phyloP scores from a whole-genome alignment of 2,888 invertebrate genomes.

The Lypha dubia region DNA sequence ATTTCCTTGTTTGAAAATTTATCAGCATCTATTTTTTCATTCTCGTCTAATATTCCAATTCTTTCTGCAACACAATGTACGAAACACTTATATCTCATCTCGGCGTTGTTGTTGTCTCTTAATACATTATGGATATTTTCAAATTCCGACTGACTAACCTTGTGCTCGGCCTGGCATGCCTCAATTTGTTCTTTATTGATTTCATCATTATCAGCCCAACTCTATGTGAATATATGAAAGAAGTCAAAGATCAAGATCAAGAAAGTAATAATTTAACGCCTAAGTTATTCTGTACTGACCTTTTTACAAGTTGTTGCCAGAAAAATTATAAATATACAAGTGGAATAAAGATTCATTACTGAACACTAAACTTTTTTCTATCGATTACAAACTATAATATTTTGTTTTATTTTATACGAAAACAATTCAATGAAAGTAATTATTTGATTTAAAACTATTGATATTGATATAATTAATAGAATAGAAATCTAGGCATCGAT shows the following conservation, averaged over 20 bases:
- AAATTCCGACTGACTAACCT: slow-evolving; percentile 17
- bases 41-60: slow-evolving; percentile 44
- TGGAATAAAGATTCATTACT: background rate
- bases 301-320: background rate
- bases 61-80: slow-evolving; percentile 43
- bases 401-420: background rate
- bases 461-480: no score
- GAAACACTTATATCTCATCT: slow-evolving; percentile 51
- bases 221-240: background rate
- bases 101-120: background rate
- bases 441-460: no score
- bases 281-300: background rate
- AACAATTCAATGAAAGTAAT: background rate
- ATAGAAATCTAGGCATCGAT: no score
- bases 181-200: background rate
- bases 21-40: slow-evolving; percentile 36
- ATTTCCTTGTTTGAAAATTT: background rate
- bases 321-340: background rate
- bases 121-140: no score
- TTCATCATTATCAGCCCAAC: background rate
- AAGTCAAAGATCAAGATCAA: background rate
- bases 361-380: background rate
- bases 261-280: background rate
- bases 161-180: slow-evolving; percentile 26
- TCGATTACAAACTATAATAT: background rate